phyloP scores from a whole-genome alignment of 2,888 invertebrate species.

The Sarcophaga subvicina region DNA sequence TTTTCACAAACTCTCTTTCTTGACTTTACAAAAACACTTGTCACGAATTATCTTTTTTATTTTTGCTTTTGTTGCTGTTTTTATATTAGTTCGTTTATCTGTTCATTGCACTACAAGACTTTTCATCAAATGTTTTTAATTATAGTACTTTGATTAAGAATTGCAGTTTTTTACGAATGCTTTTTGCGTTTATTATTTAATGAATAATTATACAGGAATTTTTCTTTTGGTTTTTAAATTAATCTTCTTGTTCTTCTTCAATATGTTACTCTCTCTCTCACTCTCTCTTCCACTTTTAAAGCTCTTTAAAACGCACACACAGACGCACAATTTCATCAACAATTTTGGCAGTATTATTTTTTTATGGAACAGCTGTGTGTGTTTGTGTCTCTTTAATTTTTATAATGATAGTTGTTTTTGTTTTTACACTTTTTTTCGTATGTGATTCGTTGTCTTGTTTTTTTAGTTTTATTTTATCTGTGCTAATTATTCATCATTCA shows the following conservation, averaged over 20 bases:
- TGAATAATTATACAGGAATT: conserved; percentile 60
- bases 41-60: conserved; percentile 11
- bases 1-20: conserved; percentile 1
- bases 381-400: conserved; percentile 32
- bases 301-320: conserved; percentile 14
- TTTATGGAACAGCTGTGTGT: conserved; percentile 64
- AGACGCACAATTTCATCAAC: conserved; percentile 33
- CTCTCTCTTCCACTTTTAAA: background rate
- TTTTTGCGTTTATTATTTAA: conserved; percentile 30
- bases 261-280: background rate
- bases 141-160: conserved; percentile 52
- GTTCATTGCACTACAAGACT: conserved; percentile 43
- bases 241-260: conserved; percentile 3
- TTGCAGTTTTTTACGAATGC: conserved; percentile 25
- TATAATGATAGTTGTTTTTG: conserved; percentile 22
- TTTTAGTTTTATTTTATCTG: conserved; percentile 54
- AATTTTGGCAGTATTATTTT: conserved; percentile 49
- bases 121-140: conserved; percentile 50
- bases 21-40: conserved; percentile 19
- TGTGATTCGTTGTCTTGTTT: conserved; percentile 38
- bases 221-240: conserved; percentile 12
- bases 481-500: conserved; percentile 66
- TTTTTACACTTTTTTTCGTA: conserved; percentile 54
- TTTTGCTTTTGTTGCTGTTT: conserved; percentile 3
- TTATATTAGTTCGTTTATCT: background rate